A percentile compares a stretch with the other conserved stretches of the same genome.
Conservation (phyloP, 2,797 vertebrate species). For the Diplodus sargus region DNA sequence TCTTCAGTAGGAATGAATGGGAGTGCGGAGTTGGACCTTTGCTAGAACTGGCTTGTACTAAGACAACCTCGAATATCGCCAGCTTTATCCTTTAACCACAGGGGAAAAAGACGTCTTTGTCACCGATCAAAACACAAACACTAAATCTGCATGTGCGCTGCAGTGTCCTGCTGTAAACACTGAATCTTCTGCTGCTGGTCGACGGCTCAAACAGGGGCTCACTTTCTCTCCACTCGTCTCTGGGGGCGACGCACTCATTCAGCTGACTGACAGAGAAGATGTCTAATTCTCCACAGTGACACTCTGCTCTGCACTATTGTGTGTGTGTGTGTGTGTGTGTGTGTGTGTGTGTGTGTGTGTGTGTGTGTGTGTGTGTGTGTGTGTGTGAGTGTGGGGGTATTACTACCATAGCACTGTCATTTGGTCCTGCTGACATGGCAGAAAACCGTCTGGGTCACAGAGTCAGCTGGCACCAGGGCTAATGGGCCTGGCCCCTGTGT, state of each 20-base stretch:
- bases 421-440: conserved; percentile 82
- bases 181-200: neutral
- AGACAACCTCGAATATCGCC: too few species aligned
- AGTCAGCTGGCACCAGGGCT: conserved; percentile 88
- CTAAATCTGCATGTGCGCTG: neutral
- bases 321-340: conserved; percentile 42
- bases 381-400: conserved; percentile 46
- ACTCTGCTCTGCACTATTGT: conserved; percentile 54
- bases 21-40: neutral
- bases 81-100: neutral
- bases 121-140: neutral
- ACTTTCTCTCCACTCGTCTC: conserved; percentile 48
- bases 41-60: too few species aligned
- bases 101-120: neutral
- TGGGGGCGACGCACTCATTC: conserved; percentile 28
- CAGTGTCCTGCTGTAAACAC: too few species aligned
- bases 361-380: conserved; percentile 45
- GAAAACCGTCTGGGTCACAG: conserved; percentile 88
- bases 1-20: neutral
- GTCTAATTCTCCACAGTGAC: conserved; percentile 44
- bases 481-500: conserved; percentile 79
- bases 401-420: conserved; percentile 77
- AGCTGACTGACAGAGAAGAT: conserved; percentile 54
- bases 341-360: too few species aligned
- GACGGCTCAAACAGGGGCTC: conserved; percentile 34